These are phyloP conservation scores for Macroramphosus scolopax DNA, from an alignment of 2,797 vertebrate species.

Conservation along the genomic window DNA sequence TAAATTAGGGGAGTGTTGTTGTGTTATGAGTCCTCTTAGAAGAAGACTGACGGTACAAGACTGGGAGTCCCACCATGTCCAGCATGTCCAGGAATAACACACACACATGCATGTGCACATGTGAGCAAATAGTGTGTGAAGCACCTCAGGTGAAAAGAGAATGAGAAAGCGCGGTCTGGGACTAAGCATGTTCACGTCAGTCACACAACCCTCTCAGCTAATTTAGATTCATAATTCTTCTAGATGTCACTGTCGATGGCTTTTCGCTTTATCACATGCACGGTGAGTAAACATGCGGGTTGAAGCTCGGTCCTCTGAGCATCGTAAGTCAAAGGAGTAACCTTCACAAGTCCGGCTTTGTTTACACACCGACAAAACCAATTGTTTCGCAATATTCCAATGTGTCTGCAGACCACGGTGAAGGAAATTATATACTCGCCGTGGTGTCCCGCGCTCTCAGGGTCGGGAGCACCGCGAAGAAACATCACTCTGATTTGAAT, in stretches of 20 bases:
- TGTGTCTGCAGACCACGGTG: neutral
- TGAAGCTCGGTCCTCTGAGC: slow-evolving; percentile 34
- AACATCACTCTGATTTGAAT: slow-evolving; percentile 26
- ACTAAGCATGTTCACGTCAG: slow-evolving; percentile 32
- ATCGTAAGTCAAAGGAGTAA: slow-evolving; percentile 19
- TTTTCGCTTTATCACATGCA: slow-evolving; percentile 46
- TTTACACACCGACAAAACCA: slow-evolving; percentile 1
- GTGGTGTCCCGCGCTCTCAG: neutral
- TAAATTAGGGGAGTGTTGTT: slow-evolving; percentile 69
- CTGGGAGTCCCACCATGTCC: slow-evolving; percentile 37
- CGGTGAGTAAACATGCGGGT: slow-evolving; percentile 52
- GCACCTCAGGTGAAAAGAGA: too few relatives aligned
- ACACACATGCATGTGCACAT: slow-evolving; percentile 5
- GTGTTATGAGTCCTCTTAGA: slow-evolving; percentile 58
- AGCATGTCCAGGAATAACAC: slow-evolving; percentile 1
- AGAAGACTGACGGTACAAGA: slow-evolving; percentile 45
- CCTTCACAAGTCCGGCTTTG: slow-evolving; percentile 20
- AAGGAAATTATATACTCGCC: slow-evolving; percentile 1
- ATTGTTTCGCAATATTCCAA: too few relatives aligned
- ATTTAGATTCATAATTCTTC: slow-evolving; percentile 55
- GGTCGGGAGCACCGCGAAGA: too few relatives aligned
- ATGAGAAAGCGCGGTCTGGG: too few relatives aligned
- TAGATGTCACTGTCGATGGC: slow-evolving; percentile 45
- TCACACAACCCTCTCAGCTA: slow-evolving; percentile 27
- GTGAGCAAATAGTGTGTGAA: too few relatives aligned